Evolutionary conservation across 2,888 invertebrate genomes (phyloP), one percentile per base, ranked within the genome.

Genomic region (Apamea crenata): DNA sequence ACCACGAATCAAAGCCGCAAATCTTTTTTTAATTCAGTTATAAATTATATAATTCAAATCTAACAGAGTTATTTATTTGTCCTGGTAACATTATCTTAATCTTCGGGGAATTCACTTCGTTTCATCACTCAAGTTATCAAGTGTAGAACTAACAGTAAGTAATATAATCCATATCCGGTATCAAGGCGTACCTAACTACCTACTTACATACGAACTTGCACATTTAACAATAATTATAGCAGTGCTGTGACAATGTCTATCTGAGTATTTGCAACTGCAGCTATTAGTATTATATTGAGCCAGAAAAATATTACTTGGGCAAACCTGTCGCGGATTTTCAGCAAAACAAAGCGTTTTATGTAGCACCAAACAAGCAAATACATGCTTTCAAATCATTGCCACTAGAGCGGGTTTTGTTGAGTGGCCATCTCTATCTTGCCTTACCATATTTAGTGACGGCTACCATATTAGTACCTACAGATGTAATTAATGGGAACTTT

Each of bases 111-210:
- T 68, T 74, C 56, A 67, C 56, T 32, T 78, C 7, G n/a, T 74
- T 68, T 36, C 14, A 40, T 63, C 29, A 32, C 10, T 36, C 10
- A 25, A n/a, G n/a, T n/a, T n/a, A n/a, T n/a, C n/a, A n/a, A 32
- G 7, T 65, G 32, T 50, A 74, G 25, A 67, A 3, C 36, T 68
- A 32, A 84, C 61, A 68, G 68, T 65, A 21, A 18, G 56, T 40
- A 84, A 82, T 69, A 4, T 70, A 59, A 84, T 68, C 56, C 67
- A 25, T 71, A 71, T 80, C 61, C 1, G 16, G 16, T 84, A 18
- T 68, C 74, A 68, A 21, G 32, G 36, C 56, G 7, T 59, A 50
- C 44, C 7, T 61, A 36, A 5, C 2, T 69, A 67, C 53, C 7
- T 61, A 36, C 8, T 4, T 69, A 67, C 53, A 16, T n/a, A 40